phyloP scores from a whole-genome alignment of 1,140 invertebrate species.

The Drosophila aff. region DNA sequence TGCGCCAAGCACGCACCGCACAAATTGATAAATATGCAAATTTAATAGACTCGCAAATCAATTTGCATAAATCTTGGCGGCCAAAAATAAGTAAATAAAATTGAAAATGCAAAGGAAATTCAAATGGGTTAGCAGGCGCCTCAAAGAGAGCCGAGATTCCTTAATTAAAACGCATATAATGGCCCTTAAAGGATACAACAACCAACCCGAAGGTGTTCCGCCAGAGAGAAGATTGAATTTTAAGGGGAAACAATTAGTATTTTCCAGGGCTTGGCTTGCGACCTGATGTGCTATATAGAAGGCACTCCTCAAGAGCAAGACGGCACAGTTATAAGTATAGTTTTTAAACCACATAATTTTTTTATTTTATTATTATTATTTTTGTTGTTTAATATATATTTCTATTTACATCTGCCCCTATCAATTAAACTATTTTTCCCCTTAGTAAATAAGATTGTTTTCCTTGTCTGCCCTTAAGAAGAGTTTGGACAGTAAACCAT shows the following conservation, averaged over 20 bases:
- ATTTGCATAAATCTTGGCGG: slow-evolving; percentile 78
- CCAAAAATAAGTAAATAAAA: slow-evolving; percentile 72
- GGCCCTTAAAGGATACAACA: neutral
- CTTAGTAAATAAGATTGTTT: too few relatives aligned
- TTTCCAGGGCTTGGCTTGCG: neutral
- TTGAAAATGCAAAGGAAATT: slow-evolving; percentile 39
- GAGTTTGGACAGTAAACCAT: too few relatives aligned
- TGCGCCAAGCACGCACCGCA: slow-evolving; percentile 48
- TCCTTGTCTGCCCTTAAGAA: too few relatives aligned
- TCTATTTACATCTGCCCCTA: too few relatives aligned
- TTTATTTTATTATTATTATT: too few relatives aligned
- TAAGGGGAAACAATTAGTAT: neutral
- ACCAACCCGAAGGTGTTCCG: neutral
- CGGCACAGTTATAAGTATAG: too few relatives aligned
- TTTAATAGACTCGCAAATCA: slow-evolving; percentile 73
- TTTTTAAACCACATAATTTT: too few relatives aligned
- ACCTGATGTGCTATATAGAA: neutral
- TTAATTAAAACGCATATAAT: slow-evolving; percentile 10
- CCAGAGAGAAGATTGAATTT: neutral
- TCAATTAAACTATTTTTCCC: too few relatives aligned
- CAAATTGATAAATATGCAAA: slow-evolving; percentile 83
- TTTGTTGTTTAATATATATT: too few relatives aligned
- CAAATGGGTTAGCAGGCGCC: slow-evolving; percentile 10
- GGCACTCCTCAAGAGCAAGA: too few relatives aligned
- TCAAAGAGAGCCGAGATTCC: neutral